Evolutionary conservation across 2,888 invertebrate species (phyloP).

Genomic region (Dyspetes luteomarginatus): DNA sequence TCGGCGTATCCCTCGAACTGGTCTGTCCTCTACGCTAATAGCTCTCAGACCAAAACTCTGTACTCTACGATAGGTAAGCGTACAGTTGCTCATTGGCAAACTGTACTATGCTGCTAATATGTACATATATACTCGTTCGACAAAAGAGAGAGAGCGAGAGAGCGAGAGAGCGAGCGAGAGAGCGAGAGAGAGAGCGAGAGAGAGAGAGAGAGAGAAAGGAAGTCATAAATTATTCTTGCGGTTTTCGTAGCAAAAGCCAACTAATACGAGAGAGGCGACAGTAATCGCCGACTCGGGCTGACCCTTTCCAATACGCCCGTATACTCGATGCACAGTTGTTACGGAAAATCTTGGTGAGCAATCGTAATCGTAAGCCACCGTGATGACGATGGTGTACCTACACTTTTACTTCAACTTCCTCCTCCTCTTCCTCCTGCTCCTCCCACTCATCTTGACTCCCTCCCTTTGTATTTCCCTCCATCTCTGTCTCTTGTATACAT

Average conservation of each 20-base stretch:
- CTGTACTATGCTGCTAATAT: no score
- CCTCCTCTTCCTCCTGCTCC: slow-evolving; percentile 45
- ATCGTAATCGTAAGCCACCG: slow-evolving; percentile 69
- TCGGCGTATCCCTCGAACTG: slow-evolving; percentile 63
- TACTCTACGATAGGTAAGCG: background rate
- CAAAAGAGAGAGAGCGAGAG: no score
- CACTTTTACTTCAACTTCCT: slow-evolving; percentile 49
- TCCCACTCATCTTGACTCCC: slow-evolving; percentile 24
- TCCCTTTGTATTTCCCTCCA: slow-evolving; percentile 39
- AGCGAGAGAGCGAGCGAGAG: background rate
- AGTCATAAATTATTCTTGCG: slow-evolving; percentile 63
- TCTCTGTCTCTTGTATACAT: slow-evolving; percentile 31
- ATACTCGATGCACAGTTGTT: slow-evolving; percentile 15
- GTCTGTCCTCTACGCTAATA: slow-evolving; percentile 54
- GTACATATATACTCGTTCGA: no score
- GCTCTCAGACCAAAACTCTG: slow-evolving; percentile 5
- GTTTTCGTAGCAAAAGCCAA: slow-evolving; percentile 50
- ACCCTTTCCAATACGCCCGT: background rate
- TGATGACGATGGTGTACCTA: slow-evolving; percentile 60
- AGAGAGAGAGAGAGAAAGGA: slow-evolving; percentile 12
- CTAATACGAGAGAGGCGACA: slow-evolving; percentile 39
- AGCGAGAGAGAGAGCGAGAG: background rate
- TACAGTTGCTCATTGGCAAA: slow-evolving; percentile 3
- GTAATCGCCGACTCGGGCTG: slow-evolving; percentile 34
- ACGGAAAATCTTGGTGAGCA: slow-evolving; percentile 62